These are phyloP conservation scores for Oxygymnocypris stewartii DNA, from an alignment of 2,113 vertebrate species.

Conservation along the genomic window DNA sequence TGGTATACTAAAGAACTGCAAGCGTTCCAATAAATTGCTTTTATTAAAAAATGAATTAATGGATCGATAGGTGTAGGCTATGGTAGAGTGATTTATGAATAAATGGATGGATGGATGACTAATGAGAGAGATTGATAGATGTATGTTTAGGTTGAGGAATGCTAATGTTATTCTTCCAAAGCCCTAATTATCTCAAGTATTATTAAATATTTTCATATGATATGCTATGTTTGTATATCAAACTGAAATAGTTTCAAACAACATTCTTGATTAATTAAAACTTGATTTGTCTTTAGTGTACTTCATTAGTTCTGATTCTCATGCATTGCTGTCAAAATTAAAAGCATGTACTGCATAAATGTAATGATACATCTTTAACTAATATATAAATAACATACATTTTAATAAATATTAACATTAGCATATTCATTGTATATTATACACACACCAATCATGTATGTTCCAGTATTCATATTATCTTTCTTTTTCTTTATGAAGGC, in stretches of 20 bases:
- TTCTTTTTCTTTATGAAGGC: background rate
- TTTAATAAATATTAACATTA: background rate
- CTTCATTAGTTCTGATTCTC: background rate
- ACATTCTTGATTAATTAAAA: background rate
- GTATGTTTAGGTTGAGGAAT: background rate
- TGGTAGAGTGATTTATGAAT: slow-evolving; percentile 35
- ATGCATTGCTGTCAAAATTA: background rate
- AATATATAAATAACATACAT: background rate
- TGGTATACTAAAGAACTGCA: slow-evolving; percentile 7
- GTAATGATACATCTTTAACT: background rate
- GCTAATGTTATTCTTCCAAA: background rate
- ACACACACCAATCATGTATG: background rate
- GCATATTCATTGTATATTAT: background rate
- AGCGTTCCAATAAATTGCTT: slow-evolving; percentile 38
- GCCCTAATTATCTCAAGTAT: background rate
- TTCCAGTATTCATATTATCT: background rate
- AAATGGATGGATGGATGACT: slow-evolving; percentile 20
- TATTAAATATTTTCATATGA: background rate
- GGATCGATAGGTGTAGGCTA: slow-evolving; percentile 23
- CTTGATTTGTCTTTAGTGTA: background rate
- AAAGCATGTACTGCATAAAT: background rate
- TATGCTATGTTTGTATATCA: background rate
- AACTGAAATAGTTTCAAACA: background rate
- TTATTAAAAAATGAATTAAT: slow-evolving; percentile 36
- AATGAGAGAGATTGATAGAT: background rate